Conservation (phyloP, 2,888 invertebrate genomes). For the Athetis lepigone region DNA sequence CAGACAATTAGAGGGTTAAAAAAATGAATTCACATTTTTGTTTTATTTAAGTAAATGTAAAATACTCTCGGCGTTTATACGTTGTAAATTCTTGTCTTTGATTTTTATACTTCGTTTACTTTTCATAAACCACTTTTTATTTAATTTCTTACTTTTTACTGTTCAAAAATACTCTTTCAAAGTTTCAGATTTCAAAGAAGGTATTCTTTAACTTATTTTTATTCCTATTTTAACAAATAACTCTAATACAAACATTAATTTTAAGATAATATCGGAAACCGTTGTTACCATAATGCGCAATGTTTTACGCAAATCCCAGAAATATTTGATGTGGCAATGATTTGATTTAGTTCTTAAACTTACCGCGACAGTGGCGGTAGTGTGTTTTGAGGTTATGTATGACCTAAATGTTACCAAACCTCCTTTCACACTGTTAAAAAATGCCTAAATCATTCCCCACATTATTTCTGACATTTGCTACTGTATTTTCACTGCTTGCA, state of each 20-base stretch:
- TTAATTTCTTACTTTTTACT: slow-evolving; percentile 54
- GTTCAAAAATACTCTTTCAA: slow-evolving; percentile 81
- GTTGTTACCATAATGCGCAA: slow-evolving; percentile 76
- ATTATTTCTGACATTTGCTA: slow-evolving; percentile 73
- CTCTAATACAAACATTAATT: slow-evolving; percentile 83
- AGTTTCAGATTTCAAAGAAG: slow-evolving; percentile 85
- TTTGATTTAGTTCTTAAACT: slow-evolving; percentile 14
- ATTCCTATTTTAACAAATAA: slow-evolving; percentile 82
- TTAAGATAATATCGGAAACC: slow-evolving; percentile 75
- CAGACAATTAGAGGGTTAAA: slow-evolving; percentile 27
- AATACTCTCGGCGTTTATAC: slow-evolving; percentile 70
- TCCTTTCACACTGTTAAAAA: slow-evolving; percentile 1
- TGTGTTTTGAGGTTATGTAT: slow-evolving; percentile 29
- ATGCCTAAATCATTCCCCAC: background rate
- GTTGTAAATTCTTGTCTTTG: slow-evolving; percentile 75
- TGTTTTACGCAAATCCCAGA: slow-evolving; percentile 70
- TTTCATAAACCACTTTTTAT: slow-evolving; percentile 55
- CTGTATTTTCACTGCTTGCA: slow-evolving; percentile 79
- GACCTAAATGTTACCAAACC: slow-evolving; percentile 6
- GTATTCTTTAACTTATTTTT: slow-evolving; percentile 82
- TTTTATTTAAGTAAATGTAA: slow-evolving; percentile 72
- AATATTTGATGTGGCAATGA: slow-evolving; percentile 48
- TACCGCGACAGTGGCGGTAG: slow-evolving; percentile 25
- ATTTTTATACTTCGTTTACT: slow-evolving; percentile 72
- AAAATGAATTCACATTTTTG: slow-evolving; percentile 78